Percentiles rank a stretch among this genome's conserved stretches.
These are phyloP conservation scores for Anniella stebbinsi DNA, from an alignment of 2,797 vertebrate species.

Conservation along the genomic window DNA sequence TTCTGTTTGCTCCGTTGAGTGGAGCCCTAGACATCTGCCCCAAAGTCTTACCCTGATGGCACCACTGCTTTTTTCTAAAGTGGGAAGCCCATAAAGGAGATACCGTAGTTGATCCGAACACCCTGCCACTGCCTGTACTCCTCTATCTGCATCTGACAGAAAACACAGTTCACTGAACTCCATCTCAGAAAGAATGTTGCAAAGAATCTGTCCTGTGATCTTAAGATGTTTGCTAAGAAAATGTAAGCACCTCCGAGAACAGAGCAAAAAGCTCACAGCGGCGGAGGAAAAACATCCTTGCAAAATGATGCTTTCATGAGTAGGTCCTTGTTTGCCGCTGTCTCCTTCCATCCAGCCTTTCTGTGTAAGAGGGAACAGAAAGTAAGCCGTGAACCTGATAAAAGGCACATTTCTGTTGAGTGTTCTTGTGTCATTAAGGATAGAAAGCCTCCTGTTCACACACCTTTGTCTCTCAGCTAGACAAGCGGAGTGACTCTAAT, in stretches of 20 bases:
- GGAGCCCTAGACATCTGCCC: background rate
- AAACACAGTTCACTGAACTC: slow-evolving; percentile 61
- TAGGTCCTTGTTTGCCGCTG: slow-evolving; percentile 47
- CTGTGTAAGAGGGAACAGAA: slow-evolving; percentile 62
- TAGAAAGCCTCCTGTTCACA: slow-evolving; percentile 66
- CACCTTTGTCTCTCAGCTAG: slow-evolving; percentile 65
- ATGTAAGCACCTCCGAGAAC: slow-evolving; percentile 57
- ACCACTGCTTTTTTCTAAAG: background rate
- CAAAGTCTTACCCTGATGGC: background rate
- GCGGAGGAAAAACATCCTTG: slow-evolving; percentile 35
- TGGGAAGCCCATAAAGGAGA: too few relatives aligned
- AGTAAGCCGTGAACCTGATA: slow-evolving; percentile 71
- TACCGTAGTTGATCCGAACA: background rate
- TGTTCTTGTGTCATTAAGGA: slow-evolving; percentile 62
- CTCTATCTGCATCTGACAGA: slow-evolving; percentile 67
- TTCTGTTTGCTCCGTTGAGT: background rate
- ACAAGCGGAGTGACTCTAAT: slow-evolving; percentile 69
- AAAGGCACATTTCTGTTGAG: slow-evolving; percentile 66
- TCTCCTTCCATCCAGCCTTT: slow-evolving; percentile 39
- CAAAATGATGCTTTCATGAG: slow-evolving; percentile 64
- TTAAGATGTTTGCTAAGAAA: slow-evolving; percentile 62
- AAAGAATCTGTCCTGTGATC: slow-evolving; percentile 63
- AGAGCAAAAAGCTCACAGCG: slow-evolving; percentile 52
- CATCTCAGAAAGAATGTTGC: slow-evolving; percentile 60
- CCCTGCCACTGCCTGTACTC: slow-evolving; percentile 60